Conservation (phyloP, 2,113 vertebrate genomes). For the Leucopsar rothschildi region DNA sequence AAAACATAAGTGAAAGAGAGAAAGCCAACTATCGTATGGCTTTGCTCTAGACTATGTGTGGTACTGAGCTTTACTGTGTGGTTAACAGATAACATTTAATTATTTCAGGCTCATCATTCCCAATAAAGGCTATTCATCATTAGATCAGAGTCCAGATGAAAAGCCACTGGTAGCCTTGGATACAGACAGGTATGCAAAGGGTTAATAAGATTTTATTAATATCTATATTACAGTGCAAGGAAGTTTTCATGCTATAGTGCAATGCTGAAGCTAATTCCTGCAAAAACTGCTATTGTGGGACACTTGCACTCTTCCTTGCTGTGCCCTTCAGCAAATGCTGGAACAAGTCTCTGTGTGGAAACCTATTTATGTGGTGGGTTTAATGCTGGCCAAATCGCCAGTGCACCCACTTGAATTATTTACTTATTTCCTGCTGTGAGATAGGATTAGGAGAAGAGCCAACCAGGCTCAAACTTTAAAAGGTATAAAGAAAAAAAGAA, state of each 20-base stretch:
- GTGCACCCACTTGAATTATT: too few relatives aligned
- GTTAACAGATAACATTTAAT: background rate
- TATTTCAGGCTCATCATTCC: constrained; percentile 87
- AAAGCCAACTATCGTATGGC: background rate
- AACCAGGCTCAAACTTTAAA: too few relatives aligned
- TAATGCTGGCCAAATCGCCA: too few relatives aligned
- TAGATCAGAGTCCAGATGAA: constrained; percentile 95
- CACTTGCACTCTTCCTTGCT: background rate
- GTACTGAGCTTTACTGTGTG: background rate
- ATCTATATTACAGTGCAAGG: background rate
- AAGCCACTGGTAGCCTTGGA: constrained; percentile 93
- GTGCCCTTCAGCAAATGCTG: background rate
- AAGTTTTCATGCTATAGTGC: background rate
- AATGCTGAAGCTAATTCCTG: background rate
- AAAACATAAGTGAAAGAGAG: background rate
- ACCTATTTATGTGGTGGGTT: background rate
- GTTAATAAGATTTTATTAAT: background rate
- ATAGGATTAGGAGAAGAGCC: too few relatives aligned
- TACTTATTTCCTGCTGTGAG: too few relatives aligned
- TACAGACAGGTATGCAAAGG: constrained; percentile 85
- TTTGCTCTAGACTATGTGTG: background rate
- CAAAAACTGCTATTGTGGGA: background rate
- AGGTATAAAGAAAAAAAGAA: too few relatives aligned
- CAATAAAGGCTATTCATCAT: constrained; percentile 94
- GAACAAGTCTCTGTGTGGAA: background rate